Percentiles rank a stretch among this genome's conserved stretches.
Conservation (phyloP, 2,888 invertebrate genomes). For the Heliconius cydno region DNA sequence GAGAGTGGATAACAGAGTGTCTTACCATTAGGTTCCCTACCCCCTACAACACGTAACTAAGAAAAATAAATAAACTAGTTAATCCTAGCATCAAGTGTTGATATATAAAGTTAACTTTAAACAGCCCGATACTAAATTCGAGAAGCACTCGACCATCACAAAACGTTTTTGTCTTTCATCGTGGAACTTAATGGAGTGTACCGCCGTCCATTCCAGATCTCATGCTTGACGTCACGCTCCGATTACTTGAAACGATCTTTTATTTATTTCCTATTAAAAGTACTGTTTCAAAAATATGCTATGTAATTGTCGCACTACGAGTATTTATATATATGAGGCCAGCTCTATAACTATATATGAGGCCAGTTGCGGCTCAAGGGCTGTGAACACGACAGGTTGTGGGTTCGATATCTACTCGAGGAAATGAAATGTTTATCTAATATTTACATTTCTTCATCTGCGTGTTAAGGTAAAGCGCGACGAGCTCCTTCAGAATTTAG, state of each 20-base stretch:
- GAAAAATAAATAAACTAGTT: background rate
- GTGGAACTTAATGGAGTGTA: slow-evolving; percentile 67
- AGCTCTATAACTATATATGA: background rate
- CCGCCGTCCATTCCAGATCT: slow-evolving; percentile 56
- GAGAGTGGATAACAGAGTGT: too few species aligned
- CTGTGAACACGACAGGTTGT: too few species aligned
- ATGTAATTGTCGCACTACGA: background rate
- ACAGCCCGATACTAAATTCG: slow-evolving; percentile 43
- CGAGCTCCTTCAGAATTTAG: too few species aligned
- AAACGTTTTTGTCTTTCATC: slow-evolving; percentile 61
- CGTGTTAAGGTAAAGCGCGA: too few species aligned
- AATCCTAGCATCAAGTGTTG: slow-evolving; percentile 20
- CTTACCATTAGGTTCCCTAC: too few species aligned
- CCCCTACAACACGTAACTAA: background rate
- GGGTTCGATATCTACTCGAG: too few species aligned
- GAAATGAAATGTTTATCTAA: too few species aligned
- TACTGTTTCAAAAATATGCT: slow-evolving; percentile 30
- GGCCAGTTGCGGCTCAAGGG: too few species aligned
- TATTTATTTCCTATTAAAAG: slow-evolving; percentile 42
- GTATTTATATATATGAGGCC: background rate
- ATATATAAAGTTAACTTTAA: slow-evolving; percentile 31
- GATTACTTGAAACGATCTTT: slow-evolving; percentile 55
- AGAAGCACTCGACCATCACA: slow-evolving; percentile 50
- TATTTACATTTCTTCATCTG: too few species aligned
- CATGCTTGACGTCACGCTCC: slow-evolving; percentile 65